A percentile compares a stretch with the other conserved stretches of the same genome.
These are phyloP conservation scores for Tachina lurida DNA, from an alignment of 2,888 invertebrate species.

Conservation along the genomic window DNA sequence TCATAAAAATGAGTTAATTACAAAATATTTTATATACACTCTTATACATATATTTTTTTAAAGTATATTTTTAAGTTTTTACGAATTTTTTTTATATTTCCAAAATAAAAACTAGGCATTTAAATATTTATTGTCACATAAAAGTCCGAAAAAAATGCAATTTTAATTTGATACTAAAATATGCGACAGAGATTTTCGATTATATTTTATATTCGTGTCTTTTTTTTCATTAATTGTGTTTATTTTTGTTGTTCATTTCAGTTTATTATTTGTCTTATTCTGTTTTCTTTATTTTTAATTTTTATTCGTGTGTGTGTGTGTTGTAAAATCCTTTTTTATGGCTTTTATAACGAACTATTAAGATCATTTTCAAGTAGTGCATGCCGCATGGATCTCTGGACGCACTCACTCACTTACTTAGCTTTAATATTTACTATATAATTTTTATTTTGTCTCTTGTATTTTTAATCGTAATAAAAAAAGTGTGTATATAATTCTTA, in stretches of 20 bases:
- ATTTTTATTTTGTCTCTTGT: constrained; percentile 37
- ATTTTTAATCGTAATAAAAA: constrained; percentile 61
- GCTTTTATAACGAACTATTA: constrained; percentile 71
- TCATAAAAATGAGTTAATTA: constrained; percentile 69
- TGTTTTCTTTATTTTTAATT: constrained; percentile 16
- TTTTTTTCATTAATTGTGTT: constrained; percentile 4
- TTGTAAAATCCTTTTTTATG: constrained; percentile 68
- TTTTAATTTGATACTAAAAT: constrained; percentile 75
- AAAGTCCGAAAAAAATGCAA: constrained; percentile 71
- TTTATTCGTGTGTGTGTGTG: constrained; percentile 9
- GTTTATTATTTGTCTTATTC: constrained; percentile 25
- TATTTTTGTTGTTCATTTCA: constrained; percentile 23
- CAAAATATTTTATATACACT: constrained; percentile 33
- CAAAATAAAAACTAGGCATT: constrained; percentile 47
- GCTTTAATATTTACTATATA: constrained; percentile 17
- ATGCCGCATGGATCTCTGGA: constrained; percentile 43
- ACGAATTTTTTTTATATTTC: not conserved
- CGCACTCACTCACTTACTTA: constrained; percentile 31
- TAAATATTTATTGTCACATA: constrained; percentile 72
- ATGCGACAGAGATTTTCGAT: constrained; percentile 67
- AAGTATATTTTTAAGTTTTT: constrained; percentile 29
- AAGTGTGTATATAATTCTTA: constrained; percentile 46
- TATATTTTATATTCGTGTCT: constrained; percentile 45
- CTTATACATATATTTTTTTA: no score
- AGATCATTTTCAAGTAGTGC: constrained; percentile 68